Evolutionary conservation across 2,113 vertebrate species (phyloP).

Genomic region (Pachyramphus minor): DNA sequence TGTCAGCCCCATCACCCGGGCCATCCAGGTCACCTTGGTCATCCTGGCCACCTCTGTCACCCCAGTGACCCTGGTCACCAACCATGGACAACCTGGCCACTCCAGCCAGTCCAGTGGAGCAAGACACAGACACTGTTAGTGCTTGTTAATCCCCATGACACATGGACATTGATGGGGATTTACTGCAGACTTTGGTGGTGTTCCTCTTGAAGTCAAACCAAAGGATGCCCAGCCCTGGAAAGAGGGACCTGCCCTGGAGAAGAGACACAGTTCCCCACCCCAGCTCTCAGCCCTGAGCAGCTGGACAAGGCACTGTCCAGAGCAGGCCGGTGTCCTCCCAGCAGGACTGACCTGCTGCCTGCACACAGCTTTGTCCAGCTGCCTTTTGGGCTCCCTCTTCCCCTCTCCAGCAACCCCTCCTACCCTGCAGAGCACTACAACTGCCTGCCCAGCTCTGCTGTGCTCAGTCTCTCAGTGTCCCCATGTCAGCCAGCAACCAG

Average conservation of each 20-base stretch:
- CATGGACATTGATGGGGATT: not conserved
- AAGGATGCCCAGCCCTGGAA: not conserved
- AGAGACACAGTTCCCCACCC: not conserved
- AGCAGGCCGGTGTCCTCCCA: accelerated
- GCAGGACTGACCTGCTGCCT: not conserved
- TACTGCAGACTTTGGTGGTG: not conserved
- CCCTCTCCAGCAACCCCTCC: not conserved
- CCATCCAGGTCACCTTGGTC: too few relatives aligned
- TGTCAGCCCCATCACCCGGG: accelerated
- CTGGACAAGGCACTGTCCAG: not conserved
- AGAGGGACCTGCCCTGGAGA: not conserved
- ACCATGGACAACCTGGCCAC: too few relatives aligned
- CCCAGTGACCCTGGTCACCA: not conserved
- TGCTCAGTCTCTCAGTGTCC: accelerated
- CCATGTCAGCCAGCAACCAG: not conserved
- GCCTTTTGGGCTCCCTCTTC: not conserved
- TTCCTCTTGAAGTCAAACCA: not conserved
- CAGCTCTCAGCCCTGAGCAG: not conserved
- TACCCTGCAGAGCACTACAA: accelerated
- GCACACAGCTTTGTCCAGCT: not conserved
- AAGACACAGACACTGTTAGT: not conserved
- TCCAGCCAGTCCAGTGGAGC: not conserved
- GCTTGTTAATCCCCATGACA: not conserved
- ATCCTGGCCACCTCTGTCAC: not conserved
- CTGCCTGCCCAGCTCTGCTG: accelerated